Percentiles rank a stretch among this genome's conserved stretches.
Evolutionary conservation across 2,888 invertebrate genomes (phyloP).

Genomic region (Cryptophagus acutangulus): DNA sequence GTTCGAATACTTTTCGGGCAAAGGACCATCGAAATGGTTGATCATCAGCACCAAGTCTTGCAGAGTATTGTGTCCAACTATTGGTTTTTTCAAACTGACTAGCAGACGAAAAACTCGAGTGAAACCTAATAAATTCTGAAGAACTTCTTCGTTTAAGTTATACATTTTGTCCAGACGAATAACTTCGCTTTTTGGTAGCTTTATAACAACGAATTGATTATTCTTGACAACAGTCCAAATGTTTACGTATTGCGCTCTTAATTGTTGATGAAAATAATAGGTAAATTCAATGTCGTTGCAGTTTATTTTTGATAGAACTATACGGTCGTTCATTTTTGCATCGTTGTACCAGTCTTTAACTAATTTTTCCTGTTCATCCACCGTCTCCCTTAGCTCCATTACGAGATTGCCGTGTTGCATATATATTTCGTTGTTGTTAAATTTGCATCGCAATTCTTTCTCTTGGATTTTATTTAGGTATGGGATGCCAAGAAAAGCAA

Average conservation of each 20-base stretch:
- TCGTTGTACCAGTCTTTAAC: slow-evolving; percentile 45
- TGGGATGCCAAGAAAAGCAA: slow-evolving; percentile 62
- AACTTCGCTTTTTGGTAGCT: slow-evolving; percentile 37
- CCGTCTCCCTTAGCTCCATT: no score
- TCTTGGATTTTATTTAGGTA: slow-evolving; percentile 59
- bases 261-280: no score
- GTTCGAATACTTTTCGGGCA: slow-evolving; percentile 59
- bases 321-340: no score
- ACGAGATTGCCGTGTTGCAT: no score
- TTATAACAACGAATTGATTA: slow-evolving; percentile 42
- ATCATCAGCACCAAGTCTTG: slow-evolving; percentile 66
- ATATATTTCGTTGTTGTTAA: slow-evolving; percentile 33
- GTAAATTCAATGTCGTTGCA: no score
- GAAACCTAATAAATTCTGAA: slow-evolving; percentile 59
- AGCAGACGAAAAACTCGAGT: slow-evolving; percentile 61
- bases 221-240: slow-evolving; percentile 39
- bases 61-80: slow-evolving; percentile 72
- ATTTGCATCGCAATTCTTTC: slow-evolving; percentile 29
- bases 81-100: slow-evolving; percentile 58
- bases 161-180: slow-evolving; percentile 33
- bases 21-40: slow-evolving; percentile 64
- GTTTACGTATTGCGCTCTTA: no score
- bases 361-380: slow-evolving; percentile 21
- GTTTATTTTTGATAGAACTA: no score
- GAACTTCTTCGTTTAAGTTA: slow-evolving; percentile 50